These are phyloP conservation scores for Varanus salvator DNA, from an alignment of 2,113 vertebrate genomes.

Conservation along the genomic window DNA sequence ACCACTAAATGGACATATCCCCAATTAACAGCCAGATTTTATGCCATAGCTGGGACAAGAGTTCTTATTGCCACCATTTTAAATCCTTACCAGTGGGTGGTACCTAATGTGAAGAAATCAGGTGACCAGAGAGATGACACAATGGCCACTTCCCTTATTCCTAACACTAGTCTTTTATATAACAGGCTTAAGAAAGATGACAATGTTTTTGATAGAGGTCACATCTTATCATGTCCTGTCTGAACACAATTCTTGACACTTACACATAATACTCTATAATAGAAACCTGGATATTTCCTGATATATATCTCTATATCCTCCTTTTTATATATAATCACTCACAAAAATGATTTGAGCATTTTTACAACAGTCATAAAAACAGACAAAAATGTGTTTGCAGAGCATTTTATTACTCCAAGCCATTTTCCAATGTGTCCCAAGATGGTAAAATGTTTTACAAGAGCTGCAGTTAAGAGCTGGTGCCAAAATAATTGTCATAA, in stretches of 20 bases:
- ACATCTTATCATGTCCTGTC: background rate
- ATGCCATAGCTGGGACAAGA: background rate
- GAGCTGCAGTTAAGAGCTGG: no score
- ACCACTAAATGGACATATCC: background rate
- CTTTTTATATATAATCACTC: background rate
- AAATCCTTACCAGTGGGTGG: background rate
- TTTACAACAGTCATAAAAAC: no score
- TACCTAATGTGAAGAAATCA: background rate
- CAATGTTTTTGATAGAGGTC: background rate
- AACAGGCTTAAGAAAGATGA: accelerated
- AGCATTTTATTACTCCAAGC: no score
- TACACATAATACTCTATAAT: background rate
- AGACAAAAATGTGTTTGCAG: no score
- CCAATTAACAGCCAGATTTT: background rate
- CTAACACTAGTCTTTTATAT: background rate
- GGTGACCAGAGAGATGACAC: background rate
- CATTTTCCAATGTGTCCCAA: no score
- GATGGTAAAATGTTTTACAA: no score
- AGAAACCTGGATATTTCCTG: background rate
- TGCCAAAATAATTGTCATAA: no score
- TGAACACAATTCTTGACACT: background rate
- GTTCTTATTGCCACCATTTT: background rate
- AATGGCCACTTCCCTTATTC: background rate
- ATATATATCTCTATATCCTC: background rate
- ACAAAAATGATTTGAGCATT: background rate